These are phyloP conservation scores for Mamestra configurata DNA, from an alignment of 1,140 invertebrate genomes.

Conservation along the genomic window DNA sequence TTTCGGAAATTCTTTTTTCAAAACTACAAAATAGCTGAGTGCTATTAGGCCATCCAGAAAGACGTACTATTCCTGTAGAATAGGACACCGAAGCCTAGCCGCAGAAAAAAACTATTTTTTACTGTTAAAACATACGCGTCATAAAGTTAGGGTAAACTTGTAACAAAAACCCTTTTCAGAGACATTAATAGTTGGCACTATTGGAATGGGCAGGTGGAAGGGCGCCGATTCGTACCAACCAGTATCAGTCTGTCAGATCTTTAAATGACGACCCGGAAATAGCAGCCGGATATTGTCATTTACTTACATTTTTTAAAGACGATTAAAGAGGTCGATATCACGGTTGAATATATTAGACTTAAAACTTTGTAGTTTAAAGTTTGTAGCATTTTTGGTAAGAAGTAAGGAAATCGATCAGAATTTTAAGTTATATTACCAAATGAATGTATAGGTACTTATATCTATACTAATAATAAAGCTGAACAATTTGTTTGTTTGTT, in stretches of 20 bases:
- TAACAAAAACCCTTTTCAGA: conserved; percentile 25
- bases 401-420: neutral
- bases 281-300: conserved; percentile 6
- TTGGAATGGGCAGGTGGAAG: neutral
- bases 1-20: no score
- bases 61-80: no score
- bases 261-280: conserved; percentile 28
- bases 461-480: no score
- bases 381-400: neutral
- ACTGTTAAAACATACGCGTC: neutral
- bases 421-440: neutral
- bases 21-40: no score
- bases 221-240: conserved; percentile 53
- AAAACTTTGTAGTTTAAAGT: neutral
- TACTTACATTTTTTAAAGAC: conserved; percentile 5
- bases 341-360: neutral
- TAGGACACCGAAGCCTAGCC: no score
- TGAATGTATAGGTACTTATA: no score
- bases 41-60: no score
- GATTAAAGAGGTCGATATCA: neutral
- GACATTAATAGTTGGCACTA: conserved; percentile 24
- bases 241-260: conserved; percentile 49
- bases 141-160: conserved; percentile 9
- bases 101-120: no score
- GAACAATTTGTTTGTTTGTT: no score